Conservation (phyloP, 2,797 vertebrate species). For the Pelobates cultripes region DNA sequence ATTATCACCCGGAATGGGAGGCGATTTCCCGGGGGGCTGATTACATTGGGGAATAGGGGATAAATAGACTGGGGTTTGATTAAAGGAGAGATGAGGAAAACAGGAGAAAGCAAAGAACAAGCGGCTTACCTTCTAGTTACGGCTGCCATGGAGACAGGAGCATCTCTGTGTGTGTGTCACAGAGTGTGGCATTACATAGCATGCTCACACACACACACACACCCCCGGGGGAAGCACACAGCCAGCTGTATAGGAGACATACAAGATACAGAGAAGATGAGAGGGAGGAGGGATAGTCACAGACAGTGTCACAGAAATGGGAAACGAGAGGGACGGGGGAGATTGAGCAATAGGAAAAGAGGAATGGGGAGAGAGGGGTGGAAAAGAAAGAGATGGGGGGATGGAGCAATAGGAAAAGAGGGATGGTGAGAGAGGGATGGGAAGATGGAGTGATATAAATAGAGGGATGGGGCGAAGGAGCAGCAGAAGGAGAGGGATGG, state of each 20-base stretch:
- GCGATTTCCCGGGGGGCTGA: no score
- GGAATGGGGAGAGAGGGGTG: background rate
- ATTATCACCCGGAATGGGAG: background rate
- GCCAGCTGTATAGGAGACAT: constrained; percentile 39
- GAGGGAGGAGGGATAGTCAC: constrained; percentile 35
- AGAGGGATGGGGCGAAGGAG: background rate
- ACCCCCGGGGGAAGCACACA: constrained; percentile 39
- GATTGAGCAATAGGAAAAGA: background rate
- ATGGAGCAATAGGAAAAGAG: background rate
- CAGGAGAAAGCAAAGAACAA: background rate
- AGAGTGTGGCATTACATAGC: constrained; percentile 48
- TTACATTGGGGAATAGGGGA: no score
- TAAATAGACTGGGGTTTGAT: background rate
- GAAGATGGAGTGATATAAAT: background rate
- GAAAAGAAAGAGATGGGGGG: background rate
- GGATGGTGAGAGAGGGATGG: background rate
- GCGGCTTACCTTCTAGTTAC: constrained; percentile 51
- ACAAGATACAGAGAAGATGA: constrained; percentile 40
- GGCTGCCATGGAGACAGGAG: constrained; percentile 54
- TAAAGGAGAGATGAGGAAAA: background rate
- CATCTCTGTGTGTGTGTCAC: constrained; percentile 46
- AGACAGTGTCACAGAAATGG: constrained; percentile 27
- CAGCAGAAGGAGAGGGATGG: background rate
- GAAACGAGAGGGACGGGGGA: constrained; percentile 1
- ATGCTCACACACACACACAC: constrained; percentile 29